These are phyloP conservation scores for Drosophila pectinifera DNA, from an alignment of 1,140 invertebrate genomes.

Conservation along the genomic window DNA sequence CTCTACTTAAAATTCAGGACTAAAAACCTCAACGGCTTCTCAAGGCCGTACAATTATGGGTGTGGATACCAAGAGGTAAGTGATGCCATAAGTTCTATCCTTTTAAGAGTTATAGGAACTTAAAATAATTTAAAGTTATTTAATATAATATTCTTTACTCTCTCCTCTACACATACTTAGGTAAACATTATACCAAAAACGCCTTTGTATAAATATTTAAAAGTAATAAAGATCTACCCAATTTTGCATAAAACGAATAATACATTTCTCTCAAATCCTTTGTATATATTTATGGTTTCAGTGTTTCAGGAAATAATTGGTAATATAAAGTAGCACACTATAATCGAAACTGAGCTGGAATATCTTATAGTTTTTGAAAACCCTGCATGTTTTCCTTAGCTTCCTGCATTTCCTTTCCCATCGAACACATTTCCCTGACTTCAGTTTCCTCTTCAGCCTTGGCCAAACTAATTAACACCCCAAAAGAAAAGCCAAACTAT, in stretches of 20 bases:
- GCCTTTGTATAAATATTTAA: background rate
- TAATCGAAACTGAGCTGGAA: background rate
- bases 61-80: slow-evolving; percentile 73
- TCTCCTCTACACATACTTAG: background rate
- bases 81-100: too few relatives aligned
- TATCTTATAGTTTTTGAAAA: background rate
- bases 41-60: slow-evolving; percentile 80
- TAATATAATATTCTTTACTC: background rate
- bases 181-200: slow-evolving; percentile 1
- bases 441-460: slow-evolving; percentile 34
- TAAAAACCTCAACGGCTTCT: slow-evolving; percentile 57
- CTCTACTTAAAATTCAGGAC: slow-evolving; percentile 13
- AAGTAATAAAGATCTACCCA: slow-evolving; percentile 5
- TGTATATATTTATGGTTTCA: background rate
- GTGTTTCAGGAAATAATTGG: background rate
- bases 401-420: slow-evolving; percentile 35
- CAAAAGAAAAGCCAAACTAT: slow-evolving; percentile 33
- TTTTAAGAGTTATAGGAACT: too few relatives aligned
- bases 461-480: slow-evolving; percentile 71
- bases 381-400: slow-evolving; percentile 28
- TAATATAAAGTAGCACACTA: background rate
- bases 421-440: slow-evolving; percentile 48
- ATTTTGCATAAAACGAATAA: background rate
- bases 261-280: background rate
- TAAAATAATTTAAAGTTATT: background rate